Percentiles rank a stretch among this genome's conserved stretches.
Conservation (phyloP, 2,113 vertebrate genomes). For the Hyla sarda region DNA sequence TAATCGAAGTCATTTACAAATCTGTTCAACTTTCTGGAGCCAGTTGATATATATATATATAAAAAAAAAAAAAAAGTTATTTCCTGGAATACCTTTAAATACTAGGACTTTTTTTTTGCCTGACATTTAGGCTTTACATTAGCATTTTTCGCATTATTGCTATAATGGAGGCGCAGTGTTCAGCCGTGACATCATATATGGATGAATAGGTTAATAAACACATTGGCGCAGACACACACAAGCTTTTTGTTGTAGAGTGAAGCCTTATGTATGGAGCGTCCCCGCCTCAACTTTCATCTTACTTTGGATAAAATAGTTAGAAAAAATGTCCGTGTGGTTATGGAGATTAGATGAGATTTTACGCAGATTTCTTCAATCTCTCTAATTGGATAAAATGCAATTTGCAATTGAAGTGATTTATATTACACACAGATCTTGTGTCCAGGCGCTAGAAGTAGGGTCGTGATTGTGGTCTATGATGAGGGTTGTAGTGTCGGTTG, state of each 20-base stretch:
- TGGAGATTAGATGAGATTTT: neutral
- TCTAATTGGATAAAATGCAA: neutral
- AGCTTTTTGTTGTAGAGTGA: neutral
- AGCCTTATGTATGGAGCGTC: neutral
- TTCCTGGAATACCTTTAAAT: no score
- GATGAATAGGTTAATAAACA: neutral
- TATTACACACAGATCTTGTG: neutral
- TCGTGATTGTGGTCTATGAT: no score
- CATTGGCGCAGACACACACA: neutral
- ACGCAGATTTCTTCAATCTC: neutral
- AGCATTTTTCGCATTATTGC: neutral
- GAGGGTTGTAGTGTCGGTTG: no score
- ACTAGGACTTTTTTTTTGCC: no score
- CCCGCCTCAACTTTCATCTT: neutral
- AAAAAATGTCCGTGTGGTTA: neutral
- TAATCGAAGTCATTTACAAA: no score
- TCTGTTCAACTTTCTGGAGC: no score
- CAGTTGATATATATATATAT: no score
- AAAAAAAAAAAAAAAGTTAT: no score
- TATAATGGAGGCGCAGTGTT: neutral
- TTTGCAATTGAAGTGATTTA: neutral
- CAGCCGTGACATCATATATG: neutral
- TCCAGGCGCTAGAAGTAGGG: no score
- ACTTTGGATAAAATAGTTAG: neutral
- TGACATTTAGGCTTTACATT: neutral